phyloP scores from a whole-genome alignment of 1,140 invertebrate genomes.

The Dinothrombium tinctorium region DNA sequence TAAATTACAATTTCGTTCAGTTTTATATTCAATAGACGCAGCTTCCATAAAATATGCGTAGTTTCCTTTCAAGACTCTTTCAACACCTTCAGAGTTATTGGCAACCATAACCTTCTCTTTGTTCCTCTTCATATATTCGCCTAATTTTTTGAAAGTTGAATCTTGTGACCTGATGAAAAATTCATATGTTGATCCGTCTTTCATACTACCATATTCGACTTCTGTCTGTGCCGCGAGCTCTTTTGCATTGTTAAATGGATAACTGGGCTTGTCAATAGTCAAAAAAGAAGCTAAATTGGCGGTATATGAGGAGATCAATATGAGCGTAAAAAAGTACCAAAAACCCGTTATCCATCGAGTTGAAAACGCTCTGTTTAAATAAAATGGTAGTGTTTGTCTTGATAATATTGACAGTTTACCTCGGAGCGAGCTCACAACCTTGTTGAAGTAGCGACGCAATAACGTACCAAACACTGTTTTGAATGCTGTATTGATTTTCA shows the following conservation, averaged over 20 bases:
- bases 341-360: conserved; percentile 25
- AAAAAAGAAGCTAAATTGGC: conserved; percentile 85
- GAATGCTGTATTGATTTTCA: conserved; percentile 81
- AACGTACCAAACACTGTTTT: conserved; percentile 77
- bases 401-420: conserved; percentile 13
- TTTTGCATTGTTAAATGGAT: conserved; percentile 55
- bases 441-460: conserved; percentile 37
- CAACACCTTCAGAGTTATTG: conserved; percentile 52
- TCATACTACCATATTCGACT: conserved; percentile 72
- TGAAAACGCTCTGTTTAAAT: conserved; percentile 22
- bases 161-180: conserved; percentile 40
- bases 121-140: conserved; percentile 16
- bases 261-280: conserved; percentile 46
- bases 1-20: conserved; percentile 24
- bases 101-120: conserved; percentile 16
- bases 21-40: conserved; percentile 23
- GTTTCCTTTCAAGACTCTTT: conserved; percentile 40
- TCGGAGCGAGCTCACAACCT: conserved; percentile 54
- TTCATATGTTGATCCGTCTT: conserved; percentile 65
- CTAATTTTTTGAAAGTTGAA: conserved; percentile 15
- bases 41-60: conserved; percentile 29
- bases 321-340: conserved; percentile 34
- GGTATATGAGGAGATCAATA: conserved; percentile 35
- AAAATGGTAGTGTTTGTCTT: too few relatives aligned
- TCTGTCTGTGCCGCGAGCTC: conserved; percentile 55